Percentiles rank a stretch among this genome's conserved stretches.
These are phyloP conservation scores for Acrossocheilus fasciatus DNA, from an alignment of 2,797 vertebrate genomes.

Conservation along the genomic window DNA sequence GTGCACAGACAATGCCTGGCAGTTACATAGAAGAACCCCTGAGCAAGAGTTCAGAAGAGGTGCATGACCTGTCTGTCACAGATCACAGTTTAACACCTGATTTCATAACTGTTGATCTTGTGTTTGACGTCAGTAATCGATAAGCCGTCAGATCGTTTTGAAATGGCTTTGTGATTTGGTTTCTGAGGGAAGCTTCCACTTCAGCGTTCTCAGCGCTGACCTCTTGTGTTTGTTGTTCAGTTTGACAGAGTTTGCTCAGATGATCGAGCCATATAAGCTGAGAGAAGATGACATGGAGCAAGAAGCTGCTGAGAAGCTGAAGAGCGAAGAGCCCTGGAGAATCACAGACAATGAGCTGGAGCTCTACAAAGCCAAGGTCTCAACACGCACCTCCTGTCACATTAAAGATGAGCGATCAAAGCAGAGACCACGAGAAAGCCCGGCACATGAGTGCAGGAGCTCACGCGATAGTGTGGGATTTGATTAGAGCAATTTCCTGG, in stretches of 20 bases:
- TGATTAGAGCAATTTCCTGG: no score
- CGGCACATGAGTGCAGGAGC: background rate
- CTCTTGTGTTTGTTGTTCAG: slow-evolving; percentile 68
- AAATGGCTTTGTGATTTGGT: background rate
- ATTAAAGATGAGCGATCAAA: background rate
- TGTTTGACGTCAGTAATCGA: background rate
- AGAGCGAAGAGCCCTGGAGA: slow-evolving; percentile 95
- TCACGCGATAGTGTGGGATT: background rate
- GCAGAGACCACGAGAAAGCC: background rate
- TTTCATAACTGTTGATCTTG: background rate
- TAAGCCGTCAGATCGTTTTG: background rate
- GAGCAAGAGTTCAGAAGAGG: background rate
- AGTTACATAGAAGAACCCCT: background rate
- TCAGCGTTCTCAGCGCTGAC: background rate
- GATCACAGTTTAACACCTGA: background rate
- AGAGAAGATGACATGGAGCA: slow-evolving; percentile 98
- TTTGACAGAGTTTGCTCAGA: slow-evolving; percentile 88
- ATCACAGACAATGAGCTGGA: slow-evolving; percentile 98
- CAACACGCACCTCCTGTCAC: background rate
- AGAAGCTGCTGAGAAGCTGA: slow-evolving; percentile 93
- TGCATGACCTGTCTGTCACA: background rate
- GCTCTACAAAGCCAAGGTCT: slow-evolving; percentile 95
- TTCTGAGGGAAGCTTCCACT: background rate
- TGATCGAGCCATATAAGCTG: slow-evolving; percentile 94
- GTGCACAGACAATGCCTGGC: background rate